Conservation (phyloP, 2,888 invertebrate species). For the Sacculina carcini region DNA sequence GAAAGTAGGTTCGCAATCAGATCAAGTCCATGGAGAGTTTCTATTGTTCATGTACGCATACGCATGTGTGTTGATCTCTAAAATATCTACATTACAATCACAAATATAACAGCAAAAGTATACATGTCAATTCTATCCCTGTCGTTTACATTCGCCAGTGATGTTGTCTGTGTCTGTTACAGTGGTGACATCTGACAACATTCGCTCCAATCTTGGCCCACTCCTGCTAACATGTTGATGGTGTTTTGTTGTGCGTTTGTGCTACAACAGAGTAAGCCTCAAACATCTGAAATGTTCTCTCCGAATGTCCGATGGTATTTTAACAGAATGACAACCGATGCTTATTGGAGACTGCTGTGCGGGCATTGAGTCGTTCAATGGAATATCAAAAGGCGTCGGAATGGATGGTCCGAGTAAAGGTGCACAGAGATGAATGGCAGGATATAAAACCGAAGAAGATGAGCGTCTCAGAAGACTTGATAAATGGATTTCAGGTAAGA, state of each 20-base stretch:
- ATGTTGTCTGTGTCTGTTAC: too few relatives aligned
- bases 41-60: too few relatives aligned
- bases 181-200: too few relatives aligned
- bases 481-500: slow-evolving; percentile 9
- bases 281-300: too few relatives aligned
- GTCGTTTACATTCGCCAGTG: too few relatives aligned
- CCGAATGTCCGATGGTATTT: neutral
- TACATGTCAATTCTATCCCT: too few relatives aligned
- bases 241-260: neutral
- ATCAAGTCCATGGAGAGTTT: too few relatives aligned
- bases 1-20: neutral
- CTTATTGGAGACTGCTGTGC: neutral
- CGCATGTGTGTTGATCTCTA: neutral
- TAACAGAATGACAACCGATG: neutral
- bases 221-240: slow-evolving; percentile 6
- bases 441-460: slow-evolving; percentile 10
- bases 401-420: slow-evolving; percentile 3
- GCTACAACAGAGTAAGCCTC: too few relatives aligned
- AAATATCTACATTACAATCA: neutral
- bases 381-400: neutral
- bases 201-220: too few relatives aligned
- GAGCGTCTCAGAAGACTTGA: slow-evolving; percentile 4
- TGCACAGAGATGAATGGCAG: slow-evolving; percentile 12
- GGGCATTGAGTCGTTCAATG: neutral
- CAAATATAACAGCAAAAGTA: too few relatives aligned